Base-by-base conservation (phyloP, 2,888 invertebrate species). In the Syrphus vitripennis region DNA sequence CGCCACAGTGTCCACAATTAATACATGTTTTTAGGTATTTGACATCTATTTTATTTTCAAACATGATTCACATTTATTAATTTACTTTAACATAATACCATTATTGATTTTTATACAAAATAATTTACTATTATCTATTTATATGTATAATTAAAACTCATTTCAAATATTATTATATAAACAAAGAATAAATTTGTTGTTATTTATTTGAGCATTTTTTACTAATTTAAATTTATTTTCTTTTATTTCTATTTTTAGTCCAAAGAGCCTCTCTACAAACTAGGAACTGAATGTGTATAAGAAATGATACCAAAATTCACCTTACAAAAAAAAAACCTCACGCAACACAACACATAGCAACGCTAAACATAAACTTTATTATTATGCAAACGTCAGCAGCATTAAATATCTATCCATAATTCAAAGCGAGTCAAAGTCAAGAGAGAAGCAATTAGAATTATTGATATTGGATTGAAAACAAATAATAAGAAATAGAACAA, bases 271-370 rank as follows among this genome's bases (percentile, higher is more conserved):
- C 94, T 97, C 92, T 97, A 95, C 90, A 95, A 95, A 92, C 95
- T 95, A 91, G 95, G 96, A 92, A 95, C 95, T 93, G 96, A 96
- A 91, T 96, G 95, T 93, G 96, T 96, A 94, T 96, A 94, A 77
- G 21, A 59, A 67, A 72, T 59, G 72, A 74, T 70, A 72, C 74
- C 74, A 74, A 78, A 81, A 48, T 69, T 69, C 26, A 79, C 37
- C 70, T n/a, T n/a, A n/a, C n/a, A n/a, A n/a, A n/a, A n/a, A 42
- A 19, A 67, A 31, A 53, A 34, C 61, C 74, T 3, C 12, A 21
- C 61, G 16, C 61, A 5, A 37, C 26, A 74, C 74, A 75, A 42
- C 50, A n/a, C n/a, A n/a, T n/a, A 75, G 31, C 76, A 67, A 45
- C 37, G 57, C n/a, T 26, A 26, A 67, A 72, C 6, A 31, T 6